Evolutionary conservation across 2,888 invertebrate species (phyloP).

Genomic region (Dynastes hyllus): DNA sequence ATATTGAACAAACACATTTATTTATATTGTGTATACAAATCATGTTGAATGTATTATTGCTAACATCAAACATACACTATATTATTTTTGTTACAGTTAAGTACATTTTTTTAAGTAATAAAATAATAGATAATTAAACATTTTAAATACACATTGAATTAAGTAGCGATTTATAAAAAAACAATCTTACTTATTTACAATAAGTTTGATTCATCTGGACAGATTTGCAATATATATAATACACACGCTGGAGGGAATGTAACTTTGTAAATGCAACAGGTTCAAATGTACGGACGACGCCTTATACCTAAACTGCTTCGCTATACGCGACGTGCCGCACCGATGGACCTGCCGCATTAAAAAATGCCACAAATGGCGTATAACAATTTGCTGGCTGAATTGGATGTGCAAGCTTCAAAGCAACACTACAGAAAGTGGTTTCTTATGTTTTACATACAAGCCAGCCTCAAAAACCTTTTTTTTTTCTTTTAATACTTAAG

Average conservation of each 20-base stretch:
- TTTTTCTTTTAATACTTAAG: conserved; percentile 55
- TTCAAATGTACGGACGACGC: conserved; percentile 53
- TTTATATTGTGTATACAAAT: conserved; percentile 71
- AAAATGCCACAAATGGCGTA: conserved; percentile 63
- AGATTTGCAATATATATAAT: conserved; percentile 71
- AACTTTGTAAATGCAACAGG: conserved; percentile 62
- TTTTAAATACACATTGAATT: conserved; percentile 66
- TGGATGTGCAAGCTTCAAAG: conserved; percentile 69
- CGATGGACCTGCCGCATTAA: conserved; percentile 59
- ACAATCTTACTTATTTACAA: conserved; percentile 70
- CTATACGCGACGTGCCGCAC: conserved; percentile 48
- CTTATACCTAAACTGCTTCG: conserved; percentile 35
- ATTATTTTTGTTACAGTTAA: conserved; percentile 69
- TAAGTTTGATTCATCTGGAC: conserved; percentile 72
- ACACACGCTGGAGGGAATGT: conserved; percentile 71
- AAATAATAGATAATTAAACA: conserved; percentile 68
- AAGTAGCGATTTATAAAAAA: conserved; percentile 69
- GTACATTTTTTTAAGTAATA: conserved; percentile 70
- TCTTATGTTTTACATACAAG: conserved; percentile 61
- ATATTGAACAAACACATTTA: conserved; percentile 71
- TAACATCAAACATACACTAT: conserved; percentile 72
- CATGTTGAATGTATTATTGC: conserved; percentile 69
- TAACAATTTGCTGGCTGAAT: conserved; percentile 64
- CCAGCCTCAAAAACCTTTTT: conserved; percentile 54
- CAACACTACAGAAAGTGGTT: conserved; percentile 63